Evolutionary conservation across 2,113 vertebrate genomes (phyloP), one percentile per base, ranked within the genome.

Genomic region (Stegastes partitus): DNA sequence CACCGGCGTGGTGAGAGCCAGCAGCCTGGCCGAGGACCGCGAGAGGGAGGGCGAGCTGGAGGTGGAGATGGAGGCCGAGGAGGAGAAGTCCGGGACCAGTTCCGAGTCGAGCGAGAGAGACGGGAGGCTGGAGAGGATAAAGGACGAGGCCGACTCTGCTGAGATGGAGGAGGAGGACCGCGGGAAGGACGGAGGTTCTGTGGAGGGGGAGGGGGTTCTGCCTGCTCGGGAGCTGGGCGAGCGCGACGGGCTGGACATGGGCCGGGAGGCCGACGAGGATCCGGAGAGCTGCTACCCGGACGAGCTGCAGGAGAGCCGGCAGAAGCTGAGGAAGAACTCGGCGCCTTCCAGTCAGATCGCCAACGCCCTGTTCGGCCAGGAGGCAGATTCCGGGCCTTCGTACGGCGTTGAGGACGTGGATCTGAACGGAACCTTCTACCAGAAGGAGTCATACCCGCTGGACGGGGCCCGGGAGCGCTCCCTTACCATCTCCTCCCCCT

Each of bases 401-500:
- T 93, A 89, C 8, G 76, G 87, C 0, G 26, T 85, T 0, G 91
- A 93, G 42, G 93, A 94, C 19, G 80, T 91, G 55, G 94, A 94
- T 63, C 67, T 94, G 34, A 94, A 94, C 25, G 93, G 92, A 51
- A 88, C 83, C 4, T 95, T 87, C 78, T 94, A 91, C 76, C 90
- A 89, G 68, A 89, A 83, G 70, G 92, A 93, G 3, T 28, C 86
- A 0, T 94, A 88, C 81, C 77, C 89, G 1, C 55, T 81, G 31
- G 93, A 94, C 1, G 74, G 91, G 0, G 44, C 85, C 25, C 92
- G 95, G 0, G 95, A 95, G 49, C 87, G 95, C 31, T 21, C 95
- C 4, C 92, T 95, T 34, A 95, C 95, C 76, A 95, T 95, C 71
- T 95, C 94, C 19, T 95, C 95, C 11, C 95, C 95, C 4, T 95